Evolutionary conservation across 2,113 vertebrate species (phyloP), one percentile per base, ranked within the genome.

Genomic region (Poecile atricapillus): DNA sequence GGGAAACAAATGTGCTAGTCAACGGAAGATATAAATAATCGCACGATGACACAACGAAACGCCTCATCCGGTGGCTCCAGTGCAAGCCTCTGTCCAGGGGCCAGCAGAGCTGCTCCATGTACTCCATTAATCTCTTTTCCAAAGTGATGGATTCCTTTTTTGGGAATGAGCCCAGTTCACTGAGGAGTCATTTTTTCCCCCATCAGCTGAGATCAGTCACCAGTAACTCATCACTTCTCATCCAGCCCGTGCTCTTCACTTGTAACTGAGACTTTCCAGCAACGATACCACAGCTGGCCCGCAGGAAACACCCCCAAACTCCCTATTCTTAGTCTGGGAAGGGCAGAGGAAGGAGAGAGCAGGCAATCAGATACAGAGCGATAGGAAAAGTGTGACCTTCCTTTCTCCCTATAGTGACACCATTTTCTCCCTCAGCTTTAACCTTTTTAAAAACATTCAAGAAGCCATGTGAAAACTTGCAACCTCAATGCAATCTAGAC

Each of bases 21-120:
- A 90, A 73, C 59, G 71, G 92, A 97, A 93, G 83, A 84, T 87
- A 96, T 94, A 96, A 95, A 97, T 93, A 95, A 95, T 83, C 24
- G 4, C 53, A 35, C 3, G 20, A 71, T 67, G 86, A 94, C 81
- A 95, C 31, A 68, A 89, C 1, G 6, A 62, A 93, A 71, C 7
- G 25, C 87, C 74, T 93, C 89, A 87, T 76, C 92, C 84, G 84
- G 69, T 56, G 82, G 74, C 91, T 86, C 56, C 31, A 39, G 31
- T 33, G 53, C 81, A 50, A 77, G 77, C 64, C 31, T 25, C 60
- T 50, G 49, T 81, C 75, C 78, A 35, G 13, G 3, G 13, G 83
- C 64, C 89, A 44, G 52, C 33, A 65, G 46, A 84, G 49, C 35
- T 60, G 80, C 75, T 64, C 65, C 43, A 71, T 16, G 18, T n/a